phyloP scores from a whole-genome alignment of 2,888 invertebrate genomes.

The Elysia crispata region DNA sequence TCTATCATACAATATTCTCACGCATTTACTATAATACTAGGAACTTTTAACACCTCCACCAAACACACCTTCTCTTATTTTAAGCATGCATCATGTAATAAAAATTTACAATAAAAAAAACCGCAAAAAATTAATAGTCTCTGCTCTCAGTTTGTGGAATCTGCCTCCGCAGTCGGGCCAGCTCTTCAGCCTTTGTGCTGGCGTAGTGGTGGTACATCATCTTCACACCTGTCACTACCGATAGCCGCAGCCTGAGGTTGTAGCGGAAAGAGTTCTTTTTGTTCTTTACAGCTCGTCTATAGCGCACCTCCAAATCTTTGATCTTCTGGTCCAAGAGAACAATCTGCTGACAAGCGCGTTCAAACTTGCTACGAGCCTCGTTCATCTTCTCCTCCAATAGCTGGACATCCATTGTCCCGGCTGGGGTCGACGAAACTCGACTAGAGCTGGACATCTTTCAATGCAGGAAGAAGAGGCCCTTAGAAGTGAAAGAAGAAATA shows the following conservation, averaged over 20 bases:
- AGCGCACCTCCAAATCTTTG: constrained; percentile 70
- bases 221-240: constrained; percentile 73
- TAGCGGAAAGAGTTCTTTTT: constrained; percentile 73
- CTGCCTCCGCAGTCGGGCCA: constrained; percentile 64
- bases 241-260: constrained; percentile 69
- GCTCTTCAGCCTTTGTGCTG: constrained; percentile 72
- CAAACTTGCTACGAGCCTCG: constrained; percentile 64
- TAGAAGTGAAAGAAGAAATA: too few species aligned
- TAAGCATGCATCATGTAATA: too few species aligned
- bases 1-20: too few species aligned
- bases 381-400: constrained; percentile 55
- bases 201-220: constrained; percentile 76
- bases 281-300: constrained; percentile 71
- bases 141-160: constrained; percentile 45
- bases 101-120: too few species aligned
- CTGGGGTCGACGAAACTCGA: too few species aligned
- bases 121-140: too few species aligned
- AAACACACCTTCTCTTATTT: too few species aligned
- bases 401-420: constrained; percentile 38
- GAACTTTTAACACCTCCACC: too few species aligned
- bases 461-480: not conserved
- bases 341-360: constrained; percentile 72
- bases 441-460: not conserved
- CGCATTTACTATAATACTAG: too few species aligned
- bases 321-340: constrained; percentile 72